Evolutionary conservation across 2,797 vertebrate genomes (phyloP).

Genomic region (Pseudochromis fuscus): DNA sequence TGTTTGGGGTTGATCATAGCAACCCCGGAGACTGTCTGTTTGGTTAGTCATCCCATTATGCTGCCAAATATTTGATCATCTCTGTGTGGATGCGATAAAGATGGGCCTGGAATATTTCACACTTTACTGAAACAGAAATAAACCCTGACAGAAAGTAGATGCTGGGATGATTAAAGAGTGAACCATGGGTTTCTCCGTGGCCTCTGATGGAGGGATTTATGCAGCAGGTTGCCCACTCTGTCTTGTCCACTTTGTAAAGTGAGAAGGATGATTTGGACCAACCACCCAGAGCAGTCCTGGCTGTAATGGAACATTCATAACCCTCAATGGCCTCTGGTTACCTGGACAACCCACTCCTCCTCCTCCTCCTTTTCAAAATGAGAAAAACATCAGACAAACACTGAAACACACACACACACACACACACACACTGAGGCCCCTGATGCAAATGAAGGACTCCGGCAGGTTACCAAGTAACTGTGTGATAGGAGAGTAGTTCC

Average conservation of each 20-base stretch:
- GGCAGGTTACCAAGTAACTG: slow-evolving; percentile 73
- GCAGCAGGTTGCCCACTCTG: slow-evolving; percentile 1
- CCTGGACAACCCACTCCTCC: slow-evolving; percentile 74
- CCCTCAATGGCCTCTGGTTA: slow-evolving; percentile 75
- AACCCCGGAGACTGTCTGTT: slow-evolving; percentile 49
- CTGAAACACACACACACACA: slow-evolving; percentile 36
- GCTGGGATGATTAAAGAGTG: slow-evolving; percentile 4
- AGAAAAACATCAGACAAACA: slow-evolving; percentile 54
- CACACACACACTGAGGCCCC: slow-evolving; percentile 29
- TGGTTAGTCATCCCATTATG: slow-evolving; percentile 48
- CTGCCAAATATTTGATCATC: slow-evolving; percentile 66
- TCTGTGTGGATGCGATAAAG: slow-evolving; percentile 45
- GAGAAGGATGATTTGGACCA: slow-evolving; percentile 41
- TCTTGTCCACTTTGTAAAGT: slow-evolving; percentile 41
- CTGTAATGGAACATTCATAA: slow-evolving; percentile 77
- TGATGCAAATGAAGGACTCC: slow-evolving; percentile 68
- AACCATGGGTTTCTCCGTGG: not conserved
- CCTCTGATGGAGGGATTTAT: not conserved
- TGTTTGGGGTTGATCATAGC: slow-evolving; percentile 24
- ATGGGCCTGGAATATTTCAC: slow-evolving; percentile 37
- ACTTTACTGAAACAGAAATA: slow-evolving; percentile 8
- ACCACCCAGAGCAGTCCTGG: slow-evolving; percentile 32
- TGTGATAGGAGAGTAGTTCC: slow-evolving; percentile 31
- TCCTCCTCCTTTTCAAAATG: slow-evolving; percentile 31
- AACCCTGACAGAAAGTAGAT: slow-evolving; percentile 17